Evolutionary conservation across 1,140 invertebrate genomes (phyloP).

Genomic region (Drosophila nikananu): DNA sequence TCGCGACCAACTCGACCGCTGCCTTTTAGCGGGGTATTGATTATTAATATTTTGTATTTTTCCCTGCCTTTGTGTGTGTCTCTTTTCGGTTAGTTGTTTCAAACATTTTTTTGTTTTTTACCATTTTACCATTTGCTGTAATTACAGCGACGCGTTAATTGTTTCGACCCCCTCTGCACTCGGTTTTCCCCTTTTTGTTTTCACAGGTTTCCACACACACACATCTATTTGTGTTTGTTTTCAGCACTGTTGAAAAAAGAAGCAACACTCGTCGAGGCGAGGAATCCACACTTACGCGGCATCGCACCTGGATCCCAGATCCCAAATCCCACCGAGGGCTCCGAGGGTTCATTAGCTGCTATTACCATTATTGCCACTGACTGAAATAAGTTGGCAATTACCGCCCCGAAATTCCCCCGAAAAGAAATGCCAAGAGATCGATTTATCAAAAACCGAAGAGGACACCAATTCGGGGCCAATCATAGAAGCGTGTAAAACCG

Average conservation of each 20-base stretch:
- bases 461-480: slow-evolving; percentile 27
- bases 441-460: slow-evolving; percentile 46
- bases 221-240: slow-evolving; percentile 67
- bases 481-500: slow-evolving; percentile 13
- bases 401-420: slow-evolving; percentile 14
- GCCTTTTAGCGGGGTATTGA: slow-evolving; percentile 80
- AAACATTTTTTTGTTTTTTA: slow-evolving; percentile 60
- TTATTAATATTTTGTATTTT: slow-evolving; percentile 72
- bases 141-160: slow-evolving; percentile 80
- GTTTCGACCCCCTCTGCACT: slow-evolving; percentile 68
- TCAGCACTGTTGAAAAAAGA: slow-evolving; percentile 53
- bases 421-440: slow-evolving; percentile 14
- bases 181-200: slow-evolving; percentile 34
- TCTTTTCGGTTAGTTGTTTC: slow-evolving; percentile 55
- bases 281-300: slow-evolving; percentile 80
- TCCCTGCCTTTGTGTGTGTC: slow-evolving; percentile 11
- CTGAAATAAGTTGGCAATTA: slow-evolving; percentile 42
- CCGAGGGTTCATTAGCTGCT: slow-evolving; percentile 70
- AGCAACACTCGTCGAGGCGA: slow-evolving; percentile 60
- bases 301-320: slow-evolving; percentile 22
- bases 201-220: slow-evolving; percentile 47
- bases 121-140: slow-evolving; percentile 63
- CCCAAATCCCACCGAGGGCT: slow-evolving; percentile 19
- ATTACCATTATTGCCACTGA: slow-evolving; percentile 56
- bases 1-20: slow-evolving; percentile 52